phyloP scores from a whole-genome alignment of 2,113 vertebrate genomes.

The Oryzias javanicus region DNA sequence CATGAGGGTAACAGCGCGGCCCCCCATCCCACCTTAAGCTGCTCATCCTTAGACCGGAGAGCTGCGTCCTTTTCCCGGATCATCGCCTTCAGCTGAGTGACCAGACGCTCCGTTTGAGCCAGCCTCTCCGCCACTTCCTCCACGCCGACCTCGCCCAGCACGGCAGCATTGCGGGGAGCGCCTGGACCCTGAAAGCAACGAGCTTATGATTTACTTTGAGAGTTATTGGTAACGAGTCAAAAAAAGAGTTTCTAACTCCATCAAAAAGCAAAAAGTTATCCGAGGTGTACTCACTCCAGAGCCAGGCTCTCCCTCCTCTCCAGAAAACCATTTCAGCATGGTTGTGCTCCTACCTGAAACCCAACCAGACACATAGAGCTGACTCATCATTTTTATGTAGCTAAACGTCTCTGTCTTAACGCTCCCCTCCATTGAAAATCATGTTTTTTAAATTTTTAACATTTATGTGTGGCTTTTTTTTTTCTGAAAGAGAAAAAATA shows the following conservation, averaged over 20 bases:
- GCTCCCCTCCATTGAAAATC: too few species aligned
- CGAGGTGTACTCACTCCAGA: slow-evolving; percentile 76
- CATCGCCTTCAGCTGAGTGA: slow-evolving; percentile 85
- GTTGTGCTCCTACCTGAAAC: slow-evolving; percentile 40
- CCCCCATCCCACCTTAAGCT: slow-evolving; percentile 81
- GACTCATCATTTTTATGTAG: too few species aligned
- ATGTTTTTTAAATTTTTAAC: too few species aligned
- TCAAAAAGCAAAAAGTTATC: not conserved
- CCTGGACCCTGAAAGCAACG: slow-evolving; percentile 64
- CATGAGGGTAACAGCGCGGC: too few species aligned
- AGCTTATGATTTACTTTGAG: too few species aligned
- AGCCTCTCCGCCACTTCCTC: slow-evolving; percentile 82
- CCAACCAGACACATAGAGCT: slow-evolving; percentile 5
- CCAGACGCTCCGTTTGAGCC: slow-evolving; percentile 81
- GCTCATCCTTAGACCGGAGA: slow-evolving; percentile 80
- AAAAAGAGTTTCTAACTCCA: too few species aligned
- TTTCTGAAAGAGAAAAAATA: too few species aligned
- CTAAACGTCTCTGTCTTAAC: too few species aligned
- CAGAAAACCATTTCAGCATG: slow-evolving; percentile 87
- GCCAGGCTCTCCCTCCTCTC: slow-evolving; percentile 75
- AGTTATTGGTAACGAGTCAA: too few species aligned
- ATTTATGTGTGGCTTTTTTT: too few species aligned
- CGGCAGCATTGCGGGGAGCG: slow-evolving; percentile 40
- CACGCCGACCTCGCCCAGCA: slow-evolving; percentile 26
- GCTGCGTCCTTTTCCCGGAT: slow-evolving; percentile 85